These are phyloP conservation scores for Cryptotis parvus DNA, from an alignment of 2,113 vertebrate species.

Conservation along the genomic window DNA sequence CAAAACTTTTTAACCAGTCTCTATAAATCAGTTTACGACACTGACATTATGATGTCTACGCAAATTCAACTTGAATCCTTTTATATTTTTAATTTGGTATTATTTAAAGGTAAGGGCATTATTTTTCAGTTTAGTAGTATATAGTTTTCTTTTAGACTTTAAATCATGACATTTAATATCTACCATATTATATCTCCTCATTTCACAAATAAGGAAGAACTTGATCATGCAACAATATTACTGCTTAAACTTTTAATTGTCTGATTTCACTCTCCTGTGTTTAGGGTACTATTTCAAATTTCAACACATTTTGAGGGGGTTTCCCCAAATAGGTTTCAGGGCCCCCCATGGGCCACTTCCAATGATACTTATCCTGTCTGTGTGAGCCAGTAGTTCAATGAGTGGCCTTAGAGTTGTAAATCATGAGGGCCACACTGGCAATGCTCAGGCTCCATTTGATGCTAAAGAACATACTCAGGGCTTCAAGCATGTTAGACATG, in stretches of 20 bases:
- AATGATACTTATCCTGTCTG: no score
- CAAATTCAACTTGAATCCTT: neutral
- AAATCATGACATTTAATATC: neutral
- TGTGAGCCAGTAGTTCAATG: no score
- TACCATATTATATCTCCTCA: neutral
- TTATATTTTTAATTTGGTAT: neutral
- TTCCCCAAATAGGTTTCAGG: no score
- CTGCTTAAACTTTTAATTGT: neutral
- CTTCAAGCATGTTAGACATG: no score
- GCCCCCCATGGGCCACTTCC: no score
- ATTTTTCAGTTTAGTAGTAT: neutral
- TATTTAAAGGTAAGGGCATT: neutral
- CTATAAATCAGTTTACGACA: neutral
- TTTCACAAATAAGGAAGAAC: neutral
- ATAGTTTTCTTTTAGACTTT: neutral
- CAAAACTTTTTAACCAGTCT: neutral
- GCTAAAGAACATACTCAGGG: no score
- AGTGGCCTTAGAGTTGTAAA: no score
- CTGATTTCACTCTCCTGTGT: neutral
- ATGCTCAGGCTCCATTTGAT: no score
- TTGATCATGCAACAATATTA: neutral
- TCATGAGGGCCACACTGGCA: no score
- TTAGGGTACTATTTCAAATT: neutral
- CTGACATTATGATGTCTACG: neutral
- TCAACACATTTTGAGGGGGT: no score